Evolutionary conservation across 2,113 vertebrate genomes (phyloP).

Genomic region (Neotoma lepida): DNA sequence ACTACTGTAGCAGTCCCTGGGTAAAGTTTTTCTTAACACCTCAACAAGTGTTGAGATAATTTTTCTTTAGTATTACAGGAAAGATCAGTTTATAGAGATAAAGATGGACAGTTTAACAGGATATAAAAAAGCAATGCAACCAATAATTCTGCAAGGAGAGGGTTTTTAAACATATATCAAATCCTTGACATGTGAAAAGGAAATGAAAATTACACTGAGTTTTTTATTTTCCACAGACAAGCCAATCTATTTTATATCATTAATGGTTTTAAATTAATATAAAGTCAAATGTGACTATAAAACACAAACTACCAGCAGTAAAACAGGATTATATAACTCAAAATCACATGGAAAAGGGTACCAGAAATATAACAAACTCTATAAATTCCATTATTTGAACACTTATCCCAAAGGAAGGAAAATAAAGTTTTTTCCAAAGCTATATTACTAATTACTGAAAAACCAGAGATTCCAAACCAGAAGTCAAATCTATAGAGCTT

Average conservation of each 20-base stretch:
- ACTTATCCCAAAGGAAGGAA: not conserved
- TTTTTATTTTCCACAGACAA: conserved; percentile 3
- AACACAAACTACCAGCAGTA: not conserved
- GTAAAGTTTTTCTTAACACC: not conserved
- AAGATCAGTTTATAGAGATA: not conserved
- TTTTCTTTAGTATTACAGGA: not conserved
- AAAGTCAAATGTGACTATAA: conserved; percentile 43
- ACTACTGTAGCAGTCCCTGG: not conserved
- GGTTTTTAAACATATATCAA: not conserved
- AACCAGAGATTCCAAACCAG: conserved; percentile 7
- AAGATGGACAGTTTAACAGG: not conserved
- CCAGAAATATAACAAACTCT: not conserved
- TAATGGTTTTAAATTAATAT: conserved; percentile 22
- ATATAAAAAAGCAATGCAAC: not conserved
- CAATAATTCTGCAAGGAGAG: not conserved
- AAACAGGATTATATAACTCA: not conserved
- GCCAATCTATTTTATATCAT: not conserved
- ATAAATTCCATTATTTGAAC: conserved; percentile 48
- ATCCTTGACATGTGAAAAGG: not conserved
- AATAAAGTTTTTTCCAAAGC: not conserved
- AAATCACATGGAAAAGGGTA: not conserved
- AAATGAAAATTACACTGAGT: not conserved
- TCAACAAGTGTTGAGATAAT: not conserved
- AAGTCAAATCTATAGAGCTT: not conserved
- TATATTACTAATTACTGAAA: not conserved